Evolutionary conservation across 2,113 vertebrate species (phyloP).

Genomic region (Syrmaticus mikado): DNA sequence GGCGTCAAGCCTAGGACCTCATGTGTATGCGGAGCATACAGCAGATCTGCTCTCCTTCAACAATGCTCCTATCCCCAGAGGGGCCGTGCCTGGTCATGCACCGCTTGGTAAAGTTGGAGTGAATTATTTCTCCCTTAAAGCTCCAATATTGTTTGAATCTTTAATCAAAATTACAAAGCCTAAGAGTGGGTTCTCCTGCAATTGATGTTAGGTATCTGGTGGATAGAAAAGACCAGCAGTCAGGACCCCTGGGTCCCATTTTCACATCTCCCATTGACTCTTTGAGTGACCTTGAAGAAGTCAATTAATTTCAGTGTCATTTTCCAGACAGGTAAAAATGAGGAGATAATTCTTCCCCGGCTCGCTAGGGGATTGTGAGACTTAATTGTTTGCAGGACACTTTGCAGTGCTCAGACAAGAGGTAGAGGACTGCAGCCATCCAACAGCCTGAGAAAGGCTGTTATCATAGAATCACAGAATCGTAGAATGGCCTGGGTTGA

Average conservation of each 20-base stretch:
- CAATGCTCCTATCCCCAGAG: background rate
- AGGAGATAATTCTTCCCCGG: slow-evolving; percentile 48
- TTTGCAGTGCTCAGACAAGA: background rate
- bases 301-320: slow-evolving; percentile 67
- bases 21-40: background rate
- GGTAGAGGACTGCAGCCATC: background rate
- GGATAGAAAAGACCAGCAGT: slow-evolving; percentile 15
- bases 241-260: slow-evolving; percentile 58
- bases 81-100: background rate
- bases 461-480: too few relatives aligned
- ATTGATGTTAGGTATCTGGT: slow-evolving; percentile 34
- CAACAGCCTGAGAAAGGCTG: background rate
- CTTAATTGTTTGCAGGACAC: slow-evolving; percentile 55
- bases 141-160: slow-evolving; percentile 14
- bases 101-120: background rate
- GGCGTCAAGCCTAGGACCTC: background rate
- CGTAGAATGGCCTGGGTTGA: too few relatives aligned
- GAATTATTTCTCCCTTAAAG: slow-evolving; percentile 31
- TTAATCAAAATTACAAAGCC: slow-evolving; percentile 49
- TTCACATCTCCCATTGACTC: slow-evolving; percentile 35
- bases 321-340: slow-evolving; percentile 66
- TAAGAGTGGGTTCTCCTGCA: background rate
- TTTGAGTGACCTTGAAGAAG: slow-evolving; percentile 59
- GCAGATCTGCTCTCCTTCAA: background rate
- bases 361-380: slow-evolving; percentile 17